Conservation (phyloP, 2,888 invertebrate genomes). For the Diplolepis rosae region DNA sequence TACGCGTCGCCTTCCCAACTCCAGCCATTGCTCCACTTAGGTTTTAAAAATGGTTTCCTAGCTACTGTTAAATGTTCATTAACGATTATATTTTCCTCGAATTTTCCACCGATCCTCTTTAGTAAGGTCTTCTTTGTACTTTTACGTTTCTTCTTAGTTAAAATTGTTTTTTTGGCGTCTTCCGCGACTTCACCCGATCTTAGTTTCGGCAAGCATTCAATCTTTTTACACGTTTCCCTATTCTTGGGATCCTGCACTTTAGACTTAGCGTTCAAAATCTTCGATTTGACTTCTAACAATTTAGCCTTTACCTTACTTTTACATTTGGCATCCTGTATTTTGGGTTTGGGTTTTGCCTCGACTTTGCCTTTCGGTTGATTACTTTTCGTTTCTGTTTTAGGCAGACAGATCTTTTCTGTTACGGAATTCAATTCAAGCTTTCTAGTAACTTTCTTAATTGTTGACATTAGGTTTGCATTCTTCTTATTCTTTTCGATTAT, state of each 20-base stretch:
- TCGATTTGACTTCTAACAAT: constrained; percentile 45
- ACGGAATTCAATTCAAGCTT: constrained; percentile 11
- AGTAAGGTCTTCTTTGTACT: constrained; percentile 71
- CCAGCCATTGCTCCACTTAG: constrained; percentile 94
- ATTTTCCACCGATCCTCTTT: constrained; percentile 69
- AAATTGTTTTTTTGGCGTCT: constrained; percentile 43
- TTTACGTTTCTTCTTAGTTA: constrained; percentile 71
- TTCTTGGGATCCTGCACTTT: constrained; percentile 45
- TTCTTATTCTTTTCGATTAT: constrained; percentile 69
- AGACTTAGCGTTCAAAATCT: constrained; percentile 46
- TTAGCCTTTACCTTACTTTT: constrained; percentile 53
- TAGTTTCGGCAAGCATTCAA: constrained; percentile 41
- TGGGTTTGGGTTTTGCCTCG: constrained; percentile 50
- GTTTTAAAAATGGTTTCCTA: constrained; percentile 75
- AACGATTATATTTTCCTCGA: constrained; percentile 61
- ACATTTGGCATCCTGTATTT: constrained; percentile 52
- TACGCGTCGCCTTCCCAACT: constrained; percentile 90
- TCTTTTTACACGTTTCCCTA: constrained; percentile 40
- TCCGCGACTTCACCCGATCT: constrained; percentile 43
- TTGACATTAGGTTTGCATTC: constrained; percentile 67
- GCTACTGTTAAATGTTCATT: constrained; percentile 69
- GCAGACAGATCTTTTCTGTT: constrained; percentile 41
- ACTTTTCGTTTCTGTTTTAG: constrained; percentile 46
- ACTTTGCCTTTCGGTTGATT: constrained; percentile 42
- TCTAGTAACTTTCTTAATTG: constrained; percentile 14